Percentiles rank a stretch among this genome's conserved stretches.
Evolutionary conservation across 2,888 invertebrate species (phyloP).

Genomic region (Drosophila putrida): DNA sequence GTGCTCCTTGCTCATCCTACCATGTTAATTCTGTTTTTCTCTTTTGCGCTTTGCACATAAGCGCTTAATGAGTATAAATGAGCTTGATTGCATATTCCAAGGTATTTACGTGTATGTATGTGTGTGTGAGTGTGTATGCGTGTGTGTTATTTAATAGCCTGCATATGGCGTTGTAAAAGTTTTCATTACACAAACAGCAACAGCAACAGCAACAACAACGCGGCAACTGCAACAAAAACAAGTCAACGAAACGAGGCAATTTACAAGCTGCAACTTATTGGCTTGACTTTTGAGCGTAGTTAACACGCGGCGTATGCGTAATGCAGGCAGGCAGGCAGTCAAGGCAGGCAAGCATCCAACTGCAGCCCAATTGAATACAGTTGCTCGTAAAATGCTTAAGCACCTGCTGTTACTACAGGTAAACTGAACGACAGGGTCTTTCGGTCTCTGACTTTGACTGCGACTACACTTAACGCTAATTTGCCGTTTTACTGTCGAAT

Average conservation of each 20-base stretch:
- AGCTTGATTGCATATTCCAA: constrained; percentile 80
- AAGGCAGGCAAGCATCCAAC: constrained; percentile 24
- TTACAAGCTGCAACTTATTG: constrained; percentile 72
- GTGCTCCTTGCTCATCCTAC: constrained; percentile 26
- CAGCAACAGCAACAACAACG: constrained; percentile 53
- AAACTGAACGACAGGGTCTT: constrained; percentile 29
- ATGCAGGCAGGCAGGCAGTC: constrained; percentile 50
- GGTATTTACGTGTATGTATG: constrained; percentile 38
- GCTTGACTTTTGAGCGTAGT: constrained; percentile 78
- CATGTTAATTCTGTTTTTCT: constrained; percentile 35
- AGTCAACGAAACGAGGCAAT: constrained; percentile 62
- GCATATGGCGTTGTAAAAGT: constrained; percentile 82
- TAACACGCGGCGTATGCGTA: constrained; percentile 79
- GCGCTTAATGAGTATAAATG: constrained; percentile 81
- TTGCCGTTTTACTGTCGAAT: constrained; percentile 73
- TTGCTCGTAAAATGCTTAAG: constrained; percentile 78
- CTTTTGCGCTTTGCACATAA: constrained; percentile 64
- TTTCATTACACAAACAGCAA: constrained; percentile 80
- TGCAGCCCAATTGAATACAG: constrained; percentile 77
- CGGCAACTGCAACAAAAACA: constrained; percentile 40
- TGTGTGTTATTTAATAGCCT: constrained; percentile 77
- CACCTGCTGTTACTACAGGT: constrained; percentile 62
- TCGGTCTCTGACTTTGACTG: constrained; percentile 36
- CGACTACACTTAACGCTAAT: constrained; percentile 75
- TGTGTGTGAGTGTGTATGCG: constrained; percentile 25